These are phyloP conservation scores for Amphipoea lucens DNA, from an alignment of 2,888 invertebrate species.

Conservation along the genomic window DNA sequence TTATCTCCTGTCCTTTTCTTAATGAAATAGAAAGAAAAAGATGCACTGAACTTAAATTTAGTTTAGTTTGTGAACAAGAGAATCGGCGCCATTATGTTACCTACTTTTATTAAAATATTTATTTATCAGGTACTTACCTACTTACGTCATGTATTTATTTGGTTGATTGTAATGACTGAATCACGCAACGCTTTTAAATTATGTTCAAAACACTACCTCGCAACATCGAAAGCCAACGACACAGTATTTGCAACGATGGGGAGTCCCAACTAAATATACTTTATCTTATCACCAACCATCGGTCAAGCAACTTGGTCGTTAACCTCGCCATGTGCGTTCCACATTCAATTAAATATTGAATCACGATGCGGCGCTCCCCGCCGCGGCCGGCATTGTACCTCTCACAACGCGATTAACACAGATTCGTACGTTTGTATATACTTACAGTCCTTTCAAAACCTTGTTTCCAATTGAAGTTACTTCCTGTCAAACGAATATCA, in stretches of 20 bases:
- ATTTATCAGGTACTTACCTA: background rate
- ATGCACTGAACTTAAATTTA: too few relatives aligned
- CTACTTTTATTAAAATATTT: background rate
- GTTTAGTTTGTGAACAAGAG: too few relatives aligned
- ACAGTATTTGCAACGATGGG: background rate
- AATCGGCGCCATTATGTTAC: too few relatives aligned
- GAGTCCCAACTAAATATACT: constrained; percentile 29
- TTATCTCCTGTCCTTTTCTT: too few relatives aligned
- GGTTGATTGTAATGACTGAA: background rate
- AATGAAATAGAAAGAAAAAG: too few relatives aligned
- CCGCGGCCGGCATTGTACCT: constrained; percentile 73
- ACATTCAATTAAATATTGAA: constrained; percentile 88
- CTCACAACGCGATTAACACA: constrained; percentile 76
- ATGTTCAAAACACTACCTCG: background rate
- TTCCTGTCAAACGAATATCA: background rate
- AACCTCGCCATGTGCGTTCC: constrained; percentile 77
- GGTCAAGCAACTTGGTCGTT: constrained; percentile 68
- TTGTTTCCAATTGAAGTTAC: background rate
- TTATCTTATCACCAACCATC: constrained; percentile 69
- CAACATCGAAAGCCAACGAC: background rate
- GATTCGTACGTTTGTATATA: constrained; percentile 69
- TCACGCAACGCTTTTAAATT: background rate
- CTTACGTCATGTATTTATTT: background rate
- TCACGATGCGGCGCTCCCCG: constrained; percentile 75
- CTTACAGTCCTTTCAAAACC: constrained; percentile 25